These are phyloP conservation scores for Hyperopisus bebe DNA, from an alignment of 2,113 vertebrate genomes.

Conservation along the genomic window DNA sequence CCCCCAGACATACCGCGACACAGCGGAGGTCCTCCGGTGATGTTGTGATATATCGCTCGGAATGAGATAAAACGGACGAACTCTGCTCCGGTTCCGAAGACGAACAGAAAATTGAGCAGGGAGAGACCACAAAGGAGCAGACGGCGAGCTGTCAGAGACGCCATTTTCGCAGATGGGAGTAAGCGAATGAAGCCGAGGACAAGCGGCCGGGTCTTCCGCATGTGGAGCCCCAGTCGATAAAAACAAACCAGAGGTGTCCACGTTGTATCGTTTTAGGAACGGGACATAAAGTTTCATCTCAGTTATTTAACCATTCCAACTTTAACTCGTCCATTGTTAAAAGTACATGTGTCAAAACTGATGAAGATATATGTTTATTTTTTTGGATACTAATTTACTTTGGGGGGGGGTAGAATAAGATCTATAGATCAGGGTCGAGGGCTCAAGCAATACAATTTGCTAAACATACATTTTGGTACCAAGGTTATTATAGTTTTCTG, in stretches of 20 bases:
- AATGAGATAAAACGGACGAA: conserved; percentile 68
- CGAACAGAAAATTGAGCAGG: conserved; percentile 57
- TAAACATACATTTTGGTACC: neutral
- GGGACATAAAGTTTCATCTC: neutral
- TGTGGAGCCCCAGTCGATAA: neutral
- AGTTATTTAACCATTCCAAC: neutral
- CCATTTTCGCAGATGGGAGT: conserved; percentile 50
- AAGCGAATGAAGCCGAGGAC: neutral
- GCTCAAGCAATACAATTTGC: neutral
- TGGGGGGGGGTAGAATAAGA: neutral
- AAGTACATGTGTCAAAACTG: neutral
- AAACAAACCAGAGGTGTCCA: neutral
- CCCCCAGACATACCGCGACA: conserved; percentile 50
- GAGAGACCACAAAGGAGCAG: conserved; percentile 39
- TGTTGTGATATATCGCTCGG: conserved; percentile 65
- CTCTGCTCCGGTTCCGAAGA: conserved; percentile 62
- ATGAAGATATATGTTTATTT: neutral
- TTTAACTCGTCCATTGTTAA: neutral
- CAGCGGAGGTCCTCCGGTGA: conserved; percentile 55
- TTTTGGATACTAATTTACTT: neutral
- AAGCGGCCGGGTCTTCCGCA: neutral
- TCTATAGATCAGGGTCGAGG: neutral
- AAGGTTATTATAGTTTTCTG: neutral
- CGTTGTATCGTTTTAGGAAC: neutral
- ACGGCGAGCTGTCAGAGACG: conserved; percentile 44